Evolutionary conservation across 2,113 vertebrate genomes (phyloP).

Genomic region (Carassius auratus): DNA sequence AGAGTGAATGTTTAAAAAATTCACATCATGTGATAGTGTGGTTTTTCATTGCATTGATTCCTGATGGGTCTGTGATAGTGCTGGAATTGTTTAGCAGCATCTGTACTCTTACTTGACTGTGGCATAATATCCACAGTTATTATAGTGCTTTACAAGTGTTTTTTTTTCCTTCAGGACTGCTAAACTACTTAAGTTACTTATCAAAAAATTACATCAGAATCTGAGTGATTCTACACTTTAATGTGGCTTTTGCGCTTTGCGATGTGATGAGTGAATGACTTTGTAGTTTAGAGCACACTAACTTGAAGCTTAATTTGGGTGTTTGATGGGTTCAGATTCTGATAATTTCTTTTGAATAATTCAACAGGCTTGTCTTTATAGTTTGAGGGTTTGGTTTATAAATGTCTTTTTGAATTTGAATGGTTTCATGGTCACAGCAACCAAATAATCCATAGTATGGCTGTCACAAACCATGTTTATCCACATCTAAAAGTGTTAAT

Average conservation of each 20-base stretch:
- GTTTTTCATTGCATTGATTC: not conserved
- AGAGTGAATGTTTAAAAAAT: not conserved
- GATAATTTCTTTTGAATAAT: not conserved
- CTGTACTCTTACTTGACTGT: not conserved
- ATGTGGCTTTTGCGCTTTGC: not conserved
- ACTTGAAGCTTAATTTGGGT: not conserved
- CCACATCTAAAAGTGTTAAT: not conserved
- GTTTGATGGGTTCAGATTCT: not conserved
- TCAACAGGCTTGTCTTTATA: not conserved
- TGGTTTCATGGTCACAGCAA: not conserved
- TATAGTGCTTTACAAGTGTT: not conserved
- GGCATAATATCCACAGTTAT: not conserved
- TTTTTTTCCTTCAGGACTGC: not conserved
- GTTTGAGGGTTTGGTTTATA: not conserved
- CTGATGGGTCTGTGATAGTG: not conserved
- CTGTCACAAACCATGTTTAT: not conserved
- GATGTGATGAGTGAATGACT: not conserved
- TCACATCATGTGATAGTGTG: not conserved
- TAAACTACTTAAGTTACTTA: not conserved
- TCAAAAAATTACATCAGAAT: not conserved
- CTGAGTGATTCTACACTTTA: not conserved
- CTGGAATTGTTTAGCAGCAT: not conserved
- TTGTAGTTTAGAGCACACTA: not conserved
- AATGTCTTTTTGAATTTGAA: not conserved
- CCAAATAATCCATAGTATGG: not conserved